Base-by-base conservation (phyloP, 2,888 invertebrate genomes). In the Pasiphila rectangulata region DNA sequence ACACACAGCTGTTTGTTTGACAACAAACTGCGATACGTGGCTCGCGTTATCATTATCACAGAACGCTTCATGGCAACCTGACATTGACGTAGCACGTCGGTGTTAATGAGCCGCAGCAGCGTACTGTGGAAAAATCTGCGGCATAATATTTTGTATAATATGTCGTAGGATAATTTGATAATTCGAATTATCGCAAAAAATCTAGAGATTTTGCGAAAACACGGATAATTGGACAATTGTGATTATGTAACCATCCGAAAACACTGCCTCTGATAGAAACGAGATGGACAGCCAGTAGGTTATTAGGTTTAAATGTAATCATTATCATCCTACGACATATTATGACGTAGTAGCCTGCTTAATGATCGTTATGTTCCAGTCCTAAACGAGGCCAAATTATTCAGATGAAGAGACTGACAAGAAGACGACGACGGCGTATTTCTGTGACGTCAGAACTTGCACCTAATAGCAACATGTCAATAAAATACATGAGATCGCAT, bases 1-100 rank as follows among this genome's bases (percentile, higher is more conserved):
- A 67, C 75, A 19, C 32, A 32, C 48, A 77, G 75, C 72, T 73
- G 77, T 77, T 79, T 78, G 79, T 82, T 81, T 82, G 71, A 80
- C 76, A 82, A 81, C 79, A 81, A 81, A 75, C 72, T 62, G 64
- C 59, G 64, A 69, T 72, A 68, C 60, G 56, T n/a, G n/a, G 52
- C 55, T 60, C 59, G 59, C 62, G 62, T 66, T 66, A 64, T 64
- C 64, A 63, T 46, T 63, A 56, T 55, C 52, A 40, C 45, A 40
- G 48, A 46, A 40, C 49, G 36, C 51, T 36, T 52, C 46, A 57
- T 52, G 41, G 43, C 42, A 42, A 48, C 42, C 50, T 47, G 49
- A 49, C 41, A 48, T 44, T 35, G 54, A 56, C 54, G 54, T 48
- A 42, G 38, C 46, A 45, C 50, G 23, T 45, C 46, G 40, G 54